phyloP scores from a whole-genome alignment of 2,888 invertebrate species.

The Charanyca ferruginea region DNA sequence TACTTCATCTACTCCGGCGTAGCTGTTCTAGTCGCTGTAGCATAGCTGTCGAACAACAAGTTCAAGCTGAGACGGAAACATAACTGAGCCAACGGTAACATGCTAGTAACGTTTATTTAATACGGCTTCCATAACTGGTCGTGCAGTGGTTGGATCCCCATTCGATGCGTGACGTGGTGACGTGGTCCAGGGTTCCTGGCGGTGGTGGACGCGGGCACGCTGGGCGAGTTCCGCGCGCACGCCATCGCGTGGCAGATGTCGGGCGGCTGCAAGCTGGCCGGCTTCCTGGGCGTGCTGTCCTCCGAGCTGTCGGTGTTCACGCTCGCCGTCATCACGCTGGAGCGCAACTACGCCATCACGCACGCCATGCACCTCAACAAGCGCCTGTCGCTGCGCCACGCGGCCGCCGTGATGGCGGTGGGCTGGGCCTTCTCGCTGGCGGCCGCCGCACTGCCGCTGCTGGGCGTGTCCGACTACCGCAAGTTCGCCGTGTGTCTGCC shows the following conservation, averaged over 20 bases:
- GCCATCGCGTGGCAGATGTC: constrained; percentile 99
- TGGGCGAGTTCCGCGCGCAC: constrained; percentile 98
- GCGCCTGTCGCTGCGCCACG: constrained; percentile 96
- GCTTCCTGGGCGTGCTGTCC: constrained; percentile 98
- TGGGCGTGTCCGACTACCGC: constrained; percentile 98
- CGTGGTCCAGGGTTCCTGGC: constrained; percentile 95
- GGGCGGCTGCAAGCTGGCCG: constrained; percentile 97
- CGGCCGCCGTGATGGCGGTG: constrained; percentile 97
- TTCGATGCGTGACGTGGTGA: neutral
- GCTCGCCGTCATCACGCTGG: constrained; percentile 98
- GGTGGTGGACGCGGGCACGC: constrained; percentile 98
- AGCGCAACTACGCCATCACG: constrained; percentile 98
- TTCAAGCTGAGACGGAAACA: no score
- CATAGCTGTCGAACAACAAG: no score
- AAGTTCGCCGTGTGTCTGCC: constrained; percentile 99
- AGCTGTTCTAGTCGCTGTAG: no score
- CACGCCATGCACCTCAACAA: constrained; percentile 99
- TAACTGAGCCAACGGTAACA: neutral
- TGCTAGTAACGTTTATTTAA: neutral
- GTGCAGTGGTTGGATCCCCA: neutral
- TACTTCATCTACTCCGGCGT: neutral
- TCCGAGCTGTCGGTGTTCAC: constrained; percentile 99
- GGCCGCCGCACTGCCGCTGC: constrained; percentile 96
- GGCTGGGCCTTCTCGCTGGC: constrained; percentile 98
- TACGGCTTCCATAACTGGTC: neutral